Evolutionary conservation across 2,113 vertebrate species (phyloP).

Genomic region (Gadus macrocephalus): DNA sequence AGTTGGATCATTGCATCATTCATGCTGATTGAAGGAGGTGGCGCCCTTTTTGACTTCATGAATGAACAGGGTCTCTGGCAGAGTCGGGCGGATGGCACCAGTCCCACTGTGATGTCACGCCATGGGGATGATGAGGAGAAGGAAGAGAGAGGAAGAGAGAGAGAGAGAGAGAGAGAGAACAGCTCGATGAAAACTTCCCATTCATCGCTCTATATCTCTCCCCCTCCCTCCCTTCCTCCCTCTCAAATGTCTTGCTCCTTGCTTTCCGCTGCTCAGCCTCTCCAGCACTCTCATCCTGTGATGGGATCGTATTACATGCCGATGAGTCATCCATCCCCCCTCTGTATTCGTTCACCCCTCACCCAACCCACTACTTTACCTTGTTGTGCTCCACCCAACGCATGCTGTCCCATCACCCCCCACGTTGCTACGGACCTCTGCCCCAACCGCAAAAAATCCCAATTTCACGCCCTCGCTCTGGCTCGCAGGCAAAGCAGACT

Average conservation of each 20-base stretch:
- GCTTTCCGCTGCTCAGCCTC: background rate
- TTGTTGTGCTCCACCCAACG: constrained; percentile 17
- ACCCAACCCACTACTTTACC: constrained; percentile 32
- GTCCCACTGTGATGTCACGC: constrained; percentile 74
- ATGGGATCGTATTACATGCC: constrained; percentile 67
- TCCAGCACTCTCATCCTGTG: constrained; percentile 53
- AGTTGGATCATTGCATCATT: constrained; percentile 65
- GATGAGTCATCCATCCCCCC: constrained; percentile 54
- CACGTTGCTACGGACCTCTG: constrained; percentile 30
- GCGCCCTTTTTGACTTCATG: constrained; percentile 60
- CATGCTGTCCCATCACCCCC: constrained; percentile 9
- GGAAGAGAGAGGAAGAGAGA: no score
- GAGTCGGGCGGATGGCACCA: constrained; percentile 63
- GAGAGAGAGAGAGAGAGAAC: background rate
- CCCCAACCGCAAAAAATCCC: constrained; percentile 45
- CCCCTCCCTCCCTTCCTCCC: background rate
- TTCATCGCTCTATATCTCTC: constrained; percentile 55
- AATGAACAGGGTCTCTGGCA: constrained; percentile 67
- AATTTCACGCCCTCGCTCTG: constrained; percentile 62
- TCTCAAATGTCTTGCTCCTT: constrained; percentile 14
- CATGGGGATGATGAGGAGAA: constrained; percentile 48
- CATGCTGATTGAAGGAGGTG: constrained; percentile 39
- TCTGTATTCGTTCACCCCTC: constrained; percentile 34
- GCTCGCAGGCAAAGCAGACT: constrained; percentile 30
- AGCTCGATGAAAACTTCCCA: constrained; percentile 63